Evolutionary conservation across 2,888 invertebrate species (phyloP), one percentile per base, ranked within the genome.

Genomic region (Melanargia galathea): DNA sequence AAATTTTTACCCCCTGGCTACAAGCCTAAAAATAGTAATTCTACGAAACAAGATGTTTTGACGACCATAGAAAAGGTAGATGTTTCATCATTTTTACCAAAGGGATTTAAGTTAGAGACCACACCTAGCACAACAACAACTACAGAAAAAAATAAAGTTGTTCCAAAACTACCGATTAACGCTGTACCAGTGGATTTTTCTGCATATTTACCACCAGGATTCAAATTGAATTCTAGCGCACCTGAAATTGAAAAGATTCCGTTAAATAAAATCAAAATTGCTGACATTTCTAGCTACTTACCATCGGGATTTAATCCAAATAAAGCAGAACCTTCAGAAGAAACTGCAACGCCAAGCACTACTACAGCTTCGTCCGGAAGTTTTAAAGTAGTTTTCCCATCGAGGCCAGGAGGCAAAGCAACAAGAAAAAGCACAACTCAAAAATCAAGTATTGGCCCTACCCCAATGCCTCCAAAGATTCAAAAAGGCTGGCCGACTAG

Each of bases 401-500:
- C 95, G 68, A 92, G 96, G 75, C 93, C 96, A 0, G 96, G 95
- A 43, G 89, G 93, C 59, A 95, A 95, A 83, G 78, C 93, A 64
- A 78, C 83, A 73, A 82, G 93, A 75, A 91, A 93, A 79, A 83
- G 82, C n/a, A 91, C 93, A 1, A 94, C 95, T 6, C 90, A 94
- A 0, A 92, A 91, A 74, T 83, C 93, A 13, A 75, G 78, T 66
- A 87, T 87, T 30, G 92, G 92, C 2, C 92, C 93, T 45, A 84
- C 80, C 62, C 84, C 78, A 43, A 79, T 82, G 0, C 83, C 90
- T 0, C 96, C 96, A 6, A 93, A 94, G 58, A 97, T 97, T 72
- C 95, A 95, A 68, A 96, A 96, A 82, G 97, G 97, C 71, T 97
- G 97, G 93, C 97, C 97, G 0, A 93, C 93, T 22, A 95, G 97